phyloP scores from a whole-genome alignment of 1,140 invertebrate species.

The Macrocentrus cingulum region DNA sequence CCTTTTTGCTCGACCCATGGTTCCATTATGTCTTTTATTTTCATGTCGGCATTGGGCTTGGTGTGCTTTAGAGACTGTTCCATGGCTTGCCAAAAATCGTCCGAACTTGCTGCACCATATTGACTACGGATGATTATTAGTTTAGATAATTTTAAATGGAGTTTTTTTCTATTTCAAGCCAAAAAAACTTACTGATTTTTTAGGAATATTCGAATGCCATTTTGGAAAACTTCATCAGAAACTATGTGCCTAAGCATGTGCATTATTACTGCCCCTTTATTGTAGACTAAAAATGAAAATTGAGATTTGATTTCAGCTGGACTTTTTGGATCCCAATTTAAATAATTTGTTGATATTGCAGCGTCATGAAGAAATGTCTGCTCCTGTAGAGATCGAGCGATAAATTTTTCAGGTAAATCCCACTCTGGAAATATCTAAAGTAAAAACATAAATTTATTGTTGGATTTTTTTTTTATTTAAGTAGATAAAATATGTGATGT shows the following conservation, averaged over 20 bases:
- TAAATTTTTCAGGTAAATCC: conserved; percentile 36
- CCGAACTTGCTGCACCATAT: conserved; percentile 63
- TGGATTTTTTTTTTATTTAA: not conserved
- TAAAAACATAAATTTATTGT: not conserved
- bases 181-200: conserved; percentile 53
- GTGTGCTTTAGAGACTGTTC: conserved; percentile 59
- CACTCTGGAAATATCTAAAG: conserved; percentile 51
- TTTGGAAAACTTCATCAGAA: conserved; percentile 54
- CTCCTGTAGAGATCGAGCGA: conserved; percentile 40
- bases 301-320: conserved; percentile 28
- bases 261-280: conserved; percentile 60
- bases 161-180: not conserved
- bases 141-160: not conserved
- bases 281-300: conserved; percentile 12
- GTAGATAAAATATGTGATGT: not conserved
- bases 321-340: conserved; percentile 28
- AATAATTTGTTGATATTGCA: conserved; percentile 23
- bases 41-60: conserved; percentile 37
- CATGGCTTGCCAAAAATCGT: conserved; percentile 70
- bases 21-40: conserved; percentile 61
- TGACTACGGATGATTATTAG: conserved; percentile 36
- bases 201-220: conserved; percentile 54
- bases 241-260: conserved; percentile 60
- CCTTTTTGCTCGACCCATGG: conserved; percentile 72
- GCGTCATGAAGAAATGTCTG: conserved; percentile 48